Evolutionary conservation across 1,140 invertebrate genomes (phyloP).

Genomic region (Aphis craccivora): DNA sequence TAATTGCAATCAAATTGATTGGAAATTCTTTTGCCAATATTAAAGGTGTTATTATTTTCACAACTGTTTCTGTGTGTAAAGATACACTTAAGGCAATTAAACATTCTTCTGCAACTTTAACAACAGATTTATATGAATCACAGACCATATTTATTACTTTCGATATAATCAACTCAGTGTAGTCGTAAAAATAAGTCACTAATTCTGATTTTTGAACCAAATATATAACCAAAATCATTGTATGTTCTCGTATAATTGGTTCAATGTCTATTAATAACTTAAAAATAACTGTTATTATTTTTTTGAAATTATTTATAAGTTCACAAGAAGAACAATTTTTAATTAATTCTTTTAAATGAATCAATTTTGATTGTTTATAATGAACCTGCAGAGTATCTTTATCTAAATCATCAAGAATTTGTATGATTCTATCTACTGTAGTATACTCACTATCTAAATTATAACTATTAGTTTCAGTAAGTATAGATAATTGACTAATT

Average conservation of each 20-base stretch:
- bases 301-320: not conserved
- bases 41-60: slow-evolving; percentile 74
- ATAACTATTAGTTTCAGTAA: not conserved
- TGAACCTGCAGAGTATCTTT: not conserved
- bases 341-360: not conserved
- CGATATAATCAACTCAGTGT: slow-evolving; percentile 86
- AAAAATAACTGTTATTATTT: not conserved
- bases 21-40: slow-evolving; percentile 86
- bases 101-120: slow-evolving; percentile 63
- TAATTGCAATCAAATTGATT: slow-evolving; percentile 87
- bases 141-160: slow-evolving; percentile 86
- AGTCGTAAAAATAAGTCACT: slow-evolving; percentile 68
- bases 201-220: slow-evolving; percentile 80
- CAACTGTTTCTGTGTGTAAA: slow-evolving; percentile 67
- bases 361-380: not conserved
- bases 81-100: slow-evolving; percentile 58
- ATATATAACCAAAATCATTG: slow-evolving; percentile 80
- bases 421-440: not conserved
- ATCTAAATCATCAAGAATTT: slow-evolving; percentile 17
- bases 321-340: not conserved
- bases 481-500: slow-evolving; percentile 79
- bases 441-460: not conserved
- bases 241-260: slow-evolving; percentile 64
- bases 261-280: slow-evolving; percentile 27
- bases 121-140: slow-evolving; percentile 77